phyloP scores from a whole-genome alignment of 92 coral and sea anemone genomes.

The Siderastrea siderea region DNA sequence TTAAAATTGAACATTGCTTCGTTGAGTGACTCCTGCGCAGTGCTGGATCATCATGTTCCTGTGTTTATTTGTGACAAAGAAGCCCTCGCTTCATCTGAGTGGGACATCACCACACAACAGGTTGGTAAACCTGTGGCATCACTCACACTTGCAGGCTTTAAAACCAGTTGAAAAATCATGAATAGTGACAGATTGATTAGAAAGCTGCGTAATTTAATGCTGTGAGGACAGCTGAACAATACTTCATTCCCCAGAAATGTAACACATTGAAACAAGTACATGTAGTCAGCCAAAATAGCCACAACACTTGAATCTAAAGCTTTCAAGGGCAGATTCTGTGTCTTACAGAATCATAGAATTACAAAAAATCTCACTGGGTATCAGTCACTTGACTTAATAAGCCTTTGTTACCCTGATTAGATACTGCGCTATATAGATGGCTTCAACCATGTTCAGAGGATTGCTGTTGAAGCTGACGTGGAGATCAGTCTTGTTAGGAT shows the following conservation, averaged over 20 bases:
- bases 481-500: conserved; percentile 88
- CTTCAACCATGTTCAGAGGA: conserved; percentile 89
- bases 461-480: conserved; percentile 94
- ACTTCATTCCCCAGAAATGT: too few relatives aligned
- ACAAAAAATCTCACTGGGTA: not conserved
- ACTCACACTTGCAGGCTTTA: too few relatives aligned
- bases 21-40: conserved; percentile 63
- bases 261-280: too few relatives aligned
- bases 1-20: conserved; percentile 77
- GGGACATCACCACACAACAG: conserved; percentile 99
- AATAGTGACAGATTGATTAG: too few relatives aligned
- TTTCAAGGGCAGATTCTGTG: too few relatives aligned
- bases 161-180: too few relatives aligned
- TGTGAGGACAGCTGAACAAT: too few relatives aligned
- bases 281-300: too few relatives aligned
- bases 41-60: conserved; percentile 95
- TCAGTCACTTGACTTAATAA: not conserved
- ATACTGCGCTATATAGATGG: conserved; percentile 96
- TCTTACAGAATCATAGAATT: too few relatives aligned
- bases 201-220: too few relatives aligned
- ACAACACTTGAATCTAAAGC: too few relatives aligned
- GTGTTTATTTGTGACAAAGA: conserved; percentile 93
- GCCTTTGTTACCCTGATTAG: conserved; percentile 27
- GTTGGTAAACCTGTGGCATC: conserved; percentile 20
- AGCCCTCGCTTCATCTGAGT: conserved; percentile 73